Evolutionary conservation across 2,888 invertebrate species (phyloP), one percentile per base, ranked within the genome.

Genomic region (Cantharis lateralis): DNA sequence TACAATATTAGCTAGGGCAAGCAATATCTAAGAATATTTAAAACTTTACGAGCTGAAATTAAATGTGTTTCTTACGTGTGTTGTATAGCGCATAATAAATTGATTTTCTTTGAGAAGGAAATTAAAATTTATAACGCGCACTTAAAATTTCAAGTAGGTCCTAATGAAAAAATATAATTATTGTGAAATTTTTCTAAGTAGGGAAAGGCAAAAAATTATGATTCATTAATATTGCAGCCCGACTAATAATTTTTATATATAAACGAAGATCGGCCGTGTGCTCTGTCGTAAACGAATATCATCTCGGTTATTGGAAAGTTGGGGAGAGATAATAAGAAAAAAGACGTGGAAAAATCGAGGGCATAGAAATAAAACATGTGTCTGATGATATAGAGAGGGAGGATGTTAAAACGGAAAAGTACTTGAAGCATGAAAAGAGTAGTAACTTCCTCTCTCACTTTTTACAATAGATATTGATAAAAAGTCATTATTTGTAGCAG

Each of bases 311-410:
- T 80, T 82, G 82, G 79, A 82, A 81, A 82, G 82, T 79, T 82
- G 82, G 81, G 80, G 79, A 76, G 79, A 82, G 81, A 83, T 82
- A 83, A 82, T 82, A 82, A 83, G 82, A 81, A 81, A 80, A 82
- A 80, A 82, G 81, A 83, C 80, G 81, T 77, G 80, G 77, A 80
- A 79, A 79, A 82, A 79, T 77, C 79, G 81, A 79, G 76, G 80
- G 81, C 81, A 81, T 78, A 79, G 84, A 85, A 84, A 84, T 85
- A 85, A 85, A 85, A 84, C 84, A 85, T 84, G 83, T 84, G 85
- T 84, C 83, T 83, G 84, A 83, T 84, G 85, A 84, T 84, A 84
- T 83, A 83, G 83, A 83, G 82, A 81, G 82, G 82, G 83, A 82
- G 79, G 81, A 81, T 80, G 80, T 76, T 80, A 80, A 78, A 82